A percentile compares a stretch with the other conserved stretches of the same genome.
These are phyloP conservation scores for Nebria salina DNA, from an alignment of 2,888 invertebrate species.

Conservation along the genomic window DNA sequence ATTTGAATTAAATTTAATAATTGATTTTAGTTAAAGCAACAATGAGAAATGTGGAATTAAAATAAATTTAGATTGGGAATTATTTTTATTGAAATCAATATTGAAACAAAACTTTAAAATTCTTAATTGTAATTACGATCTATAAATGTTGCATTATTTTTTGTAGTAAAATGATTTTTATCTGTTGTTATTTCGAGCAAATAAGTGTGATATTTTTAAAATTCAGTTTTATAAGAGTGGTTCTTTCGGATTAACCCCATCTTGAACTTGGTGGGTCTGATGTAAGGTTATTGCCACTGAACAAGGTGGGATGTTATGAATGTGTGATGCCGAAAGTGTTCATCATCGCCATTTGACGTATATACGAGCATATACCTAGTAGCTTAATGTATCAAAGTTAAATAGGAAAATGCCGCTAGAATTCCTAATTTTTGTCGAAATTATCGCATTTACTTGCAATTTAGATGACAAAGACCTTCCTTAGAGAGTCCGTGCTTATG, in stretches of 20 bases:
- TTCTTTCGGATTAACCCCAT: neutral
- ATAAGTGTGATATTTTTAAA: too few relatives aligned
- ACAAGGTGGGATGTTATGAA: neutral
- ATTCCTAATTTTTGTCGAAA: constrained; percentile 13
- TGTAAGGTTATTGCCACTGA: neutral
- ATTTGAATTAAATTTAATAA: too few relatives aligned
- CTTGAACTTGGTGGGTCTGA: neutral
- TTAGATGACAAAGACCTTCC: constrained; percentile 19
- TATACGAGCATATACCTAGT: neutral
- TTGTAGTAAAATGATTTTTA: too few relatives aligned
- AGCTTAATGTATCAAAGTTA: neutral
- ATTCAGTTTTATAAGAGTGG: too few relatives aligned
- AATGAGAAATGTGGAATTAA: too few relatives aligned
- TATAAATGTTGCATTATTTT: too few relatives aligned
- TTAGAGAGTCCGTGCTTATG: constrained; percentile 3
- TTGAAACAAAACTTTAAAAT: too few relatives aligned
- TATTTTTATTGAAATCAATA: too few relatives aligned
- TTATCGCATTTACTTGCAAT: constrained; percentile 7
- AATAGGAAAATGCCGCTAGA: constrained; percentile 4
- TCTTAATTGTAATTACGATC: too few relatives aligned
- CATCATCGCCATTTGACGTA: neutral
- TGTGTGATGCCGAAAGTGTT: neutral
- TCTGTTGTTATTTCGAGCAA: too few relatives aligned
- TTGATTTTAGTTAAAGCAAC: too few relatives aligned
- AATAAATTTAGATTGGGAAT: too few relatives aligned